Conservation (phyloP, 1,140 invertebrate species). For the Euura lappo region DNA sequence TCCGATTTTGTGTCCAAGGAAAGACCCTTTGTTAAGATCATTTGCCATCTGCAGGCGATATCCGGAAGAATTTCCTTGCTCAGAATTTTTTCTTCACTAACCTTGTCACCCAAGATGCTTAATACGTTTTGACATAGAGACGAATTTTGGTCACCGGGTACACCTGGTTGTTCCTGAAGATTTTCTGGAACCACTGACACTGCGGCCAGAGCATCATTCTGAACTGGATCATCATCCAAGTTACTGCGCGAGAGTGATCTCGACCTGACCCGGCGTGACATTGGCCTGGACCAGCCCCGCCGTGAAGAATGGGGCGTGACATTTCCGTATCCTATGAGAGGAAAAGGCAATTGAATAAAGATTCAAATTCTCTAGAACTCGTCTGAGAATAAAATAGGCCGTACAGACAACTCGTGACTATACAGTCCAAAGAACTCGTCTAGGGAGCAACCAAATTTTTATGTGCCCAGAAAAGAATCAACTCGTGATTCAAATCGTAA, state of each 20-base stretch:
- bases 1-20: neutral
- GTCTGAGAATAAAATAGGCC: neutral
- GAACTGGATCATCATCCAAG: neutral
- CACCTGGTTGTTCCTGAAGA: neutral
- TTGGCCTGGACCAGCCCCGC: neutral
- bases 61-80: constrained; percentile 3
- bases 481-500: neutral
- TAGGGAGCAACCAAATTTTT: neutral
- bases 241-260: neutral
- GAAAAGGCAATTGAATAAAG: neutral
- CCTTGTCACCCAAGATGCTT: neutral
- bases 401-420: neutral
- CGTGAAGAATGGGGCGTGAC: neutral
- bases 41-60: neutral
- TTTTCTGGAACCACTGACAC: neutral
- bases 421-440: neutral
- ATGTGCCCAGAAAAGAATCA: neutral
- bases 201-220: neutral
- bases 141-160: neutral
- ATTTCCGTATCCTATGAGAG: neutral
- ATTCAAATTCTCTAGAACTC: neutral
- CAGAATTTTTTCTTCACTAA: constrained; percentile 2
- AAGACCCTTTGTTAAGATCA: neutral
- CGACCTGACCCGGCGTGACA: neutral
- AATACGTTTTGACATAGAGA: neutral